Percentiles rank a stretch among this genome's conserved stretches.
Conservation (phyloP, 1,140 invertebrate genomes). For the Pogonomyrmex californicus region DNA sequence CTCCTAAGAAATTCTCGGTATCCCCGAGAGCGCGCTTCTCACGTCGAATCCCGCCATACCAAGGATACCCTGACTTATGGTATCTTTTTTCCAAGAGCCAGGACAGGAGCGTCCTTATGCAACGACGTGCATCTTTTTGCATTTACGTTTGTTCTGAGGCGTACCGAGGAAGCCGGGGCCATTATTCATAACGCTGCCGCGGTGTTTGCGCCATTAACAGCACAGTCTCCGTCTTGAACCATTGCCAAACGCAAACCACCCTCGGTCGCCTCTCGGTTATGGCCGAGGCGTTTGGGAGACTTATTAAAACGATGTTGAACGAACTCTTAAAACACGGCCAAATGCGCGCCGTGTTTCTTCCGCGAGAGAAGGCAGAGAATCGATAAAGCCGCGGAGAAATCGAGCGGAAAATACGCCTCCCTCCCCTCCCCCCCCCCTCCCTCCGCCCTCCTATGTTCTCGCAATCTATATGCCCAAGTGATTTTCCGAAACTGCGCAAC, state of each 20-base stretch:
- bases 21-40: background rate
- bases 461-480: conserved; percentile 37
- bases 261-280: conserved; percentile 31
- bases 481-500: conserved; percentile 49
- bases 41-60: background rate
- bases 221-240: conserved; percentile 61
- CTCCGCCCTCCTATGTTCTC: background rate
- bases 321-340: conserved; percentile 62
- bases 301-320: conserved; percentile 66
- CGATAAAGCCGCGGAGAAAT: conserved; percentile 53
- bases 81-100: conserved; percentile 25
- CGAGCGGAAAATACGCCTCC: conserved; percentile 51
- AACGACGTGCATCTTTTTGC: conserved; percentile 41
- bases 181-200: conserved; percentile 49
- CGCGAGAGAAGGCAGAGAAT: conserved; percentile 40
- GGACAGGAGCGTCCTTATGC: conserved; percentile 23
- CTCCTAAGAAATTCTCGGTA: background rate
- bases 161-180: conserved; percentile 19
- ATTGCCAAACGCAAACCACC: conserved; percentile 69
- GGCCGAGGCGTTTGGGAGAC: conserved; percentile 58
- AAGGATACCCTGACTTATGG: conserved; percentile 13
- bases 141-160: conserved; percentile 39
- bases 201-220: conserved; percentile 61
- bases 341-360: conserved; percentile 54
- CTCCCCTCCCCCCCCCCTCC: too few relatives aligned